Conservation (phyloP, 2,888 invertebrate genomes). For the Galerucella calmariensis region DNA sequence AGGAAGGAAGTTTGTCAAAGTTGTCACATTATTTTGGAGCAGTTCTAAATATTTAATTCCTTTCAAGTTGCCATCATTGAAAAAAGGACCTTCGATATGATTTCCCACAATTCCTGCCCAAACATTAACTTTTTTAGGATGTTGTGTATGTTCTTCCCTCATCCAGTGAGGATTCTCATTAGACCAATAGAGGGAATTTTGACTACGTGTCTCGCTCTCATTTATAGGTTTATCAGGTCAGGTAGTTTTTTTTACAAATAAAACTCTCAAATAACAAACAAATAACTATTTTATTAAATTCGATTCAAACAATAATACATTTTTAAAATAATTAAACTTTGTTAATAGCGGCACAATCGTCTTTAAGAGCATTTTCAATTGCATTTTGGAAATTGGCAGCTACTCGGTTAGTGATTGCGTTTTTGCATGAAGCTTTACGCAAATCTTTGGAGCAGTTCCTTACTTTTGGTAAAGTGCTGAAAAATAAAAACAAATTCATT, state of each 20-base stretch:
- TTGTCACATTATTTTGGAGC: too few species aligned
- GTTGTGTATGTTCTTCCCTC: too few species aligned
- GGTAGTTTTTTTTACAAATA: not conserved
- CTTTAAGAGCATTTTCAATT: constrained; percentile 29
- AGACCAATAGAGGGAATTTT: too few species aligned
- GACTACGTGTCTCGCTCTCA: too few species aligned
- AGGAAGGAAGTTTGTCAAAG: too few species aligned
- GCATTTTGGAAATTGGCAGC: constrained; percentile 38
- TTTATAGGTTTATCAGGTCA: too few species aligned
- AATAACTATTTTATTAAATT: constrained; percentile 11
- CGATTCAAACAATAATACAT: not conserved
- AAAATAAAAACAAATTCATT: constrained; percentile 1
- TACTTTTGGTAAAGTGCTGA: constrained; percentile 40
- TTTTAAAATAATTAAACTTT: constrained; percentile 9
- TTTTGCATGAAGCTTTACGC: constrained; percentile 38
- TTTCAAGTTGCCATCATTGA: too few species aligned
- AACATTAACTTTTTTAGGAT: too few species aligned
- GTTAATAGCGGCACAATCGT: constrained; percentile 35
- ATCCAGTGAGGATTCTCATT: too few species aligned
- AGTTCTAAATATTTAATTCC: too few species aligned
- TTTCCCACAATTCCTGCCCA: too few species aligned
- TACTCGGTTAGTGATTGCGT: constrained; percentile 39
- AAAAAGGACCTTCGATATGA: too few species aligned
- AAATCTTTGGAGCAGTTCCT: constrained; percentile 36
- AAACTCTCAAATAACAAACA: not conserved